A percentile compares a stretch with the other conserved stretches of the same genome.
Evolutionary conservation across 2,113 vertebrate genomes (phyloP).

Genomic region (Chroicocephalus ridibundus): DNA sequence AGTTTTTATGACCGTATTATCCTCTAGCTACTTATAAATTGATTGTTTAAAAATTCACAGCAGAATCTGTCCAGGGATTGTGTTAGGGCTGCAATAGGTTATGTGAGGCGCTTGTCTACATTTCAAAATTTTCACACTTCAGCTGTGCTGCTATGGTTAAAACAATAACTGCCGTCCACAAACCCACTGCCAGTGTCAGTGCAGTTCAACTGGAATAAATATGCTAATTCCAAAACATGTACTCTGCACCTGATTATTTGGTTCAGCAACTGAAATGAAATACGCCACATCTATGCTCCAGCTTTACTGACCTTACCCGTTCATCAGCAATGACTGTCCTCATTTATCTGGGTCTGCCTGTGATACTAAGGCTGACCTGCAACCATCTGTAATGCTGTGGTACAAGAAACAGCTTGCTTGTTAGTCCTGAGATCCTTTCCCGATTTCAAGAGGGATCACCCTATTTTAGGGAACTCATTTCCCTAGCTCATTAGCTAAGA

Average conservation of each 20-base stretch:
- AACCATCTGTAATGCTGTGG: neutral
- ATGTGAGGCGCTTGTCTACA: conserved; percentile 22
- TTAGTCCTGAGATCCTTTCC: neutral
- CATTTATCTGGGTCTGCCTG: neutral
- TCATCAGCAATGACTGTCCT: neutral
- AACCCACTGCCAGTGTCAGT: neutral
- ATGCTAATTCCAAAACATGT: conserved; percentile 28
- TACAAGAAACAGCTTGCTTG: neutral
- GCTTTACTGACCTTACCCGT: conserved; percentile 6
- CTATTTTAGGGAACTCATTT: neutral
- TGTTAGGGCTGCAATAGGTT: neutral
- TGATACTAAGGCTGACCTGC: neutral
- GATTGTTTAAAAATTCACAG: neutral
- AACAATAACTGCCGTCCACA: neutral
- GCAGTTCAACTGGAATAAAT: conserved; percentile 44
- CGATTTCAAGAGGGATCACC: neutral
- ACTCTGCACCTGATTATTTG: conserved; percentile 33
- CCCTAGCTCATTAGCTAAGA: neutral
- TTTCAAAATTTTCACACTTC: conserved; percentile 48
- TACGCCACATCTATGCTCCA: neutral
- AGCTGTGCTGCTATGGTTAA: neutral
- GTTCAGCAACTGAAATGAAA: conserved; percentile 31
- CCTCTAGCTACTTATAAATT: neutral
- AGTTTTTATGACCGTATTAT: neutral
- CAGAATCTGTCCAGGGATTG: neutral